phyloP scores from a whole-genome alignment of 1,140 invertebrate genomes.

The Philotrypesis tridentata region DNA sequence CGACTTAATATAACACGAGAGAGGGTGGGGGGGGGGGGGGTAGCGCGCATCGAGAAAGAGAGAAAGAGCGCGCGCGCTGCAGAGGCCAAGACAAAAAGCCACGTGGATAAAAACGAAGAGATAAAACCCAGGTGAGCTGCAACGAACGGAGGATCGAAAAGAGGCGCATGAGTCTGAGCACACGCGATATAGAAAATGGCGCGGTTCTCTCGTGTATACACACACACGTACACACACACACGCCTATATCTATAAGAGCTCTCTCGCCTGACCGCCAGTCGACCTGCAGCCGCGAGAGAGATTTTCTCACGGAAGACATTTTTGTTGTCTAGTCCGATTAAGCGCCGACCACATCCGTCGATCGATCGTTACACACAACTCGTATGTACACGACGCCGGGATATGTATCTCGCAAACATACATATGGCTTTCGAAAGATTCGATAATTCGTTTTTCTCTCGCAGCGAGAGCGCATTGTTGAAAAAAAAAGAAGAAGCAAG shows the following conservation, averaged over 20 bases:
- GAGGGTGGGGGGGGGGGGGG: no score
- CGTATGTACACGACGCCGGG: neutral
- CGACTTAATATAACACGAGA: neutral
- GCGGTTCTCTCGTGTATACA: constrained; percentile 1
- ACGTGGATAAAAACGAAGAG: constrained; percentile 32
- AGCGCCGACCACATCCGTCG: constrained; percentile 71
- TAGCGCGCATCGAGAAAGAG: constrained; percentile 13
- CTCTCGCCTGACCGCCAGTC: neutral
- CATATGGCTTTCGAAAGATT: neutral
- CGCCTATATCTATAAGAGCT: neutral
- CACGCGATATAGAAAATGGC: constrained; percentile 41
- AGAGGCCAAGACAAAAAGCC: constrained; percentile 23
- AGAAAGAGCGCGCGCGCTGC: constrained; percentile 28
- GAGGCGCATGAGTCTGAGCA: neutral
- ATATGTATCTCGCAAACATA: neutral
- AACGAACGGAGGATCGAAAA: constrained; percentile 24
- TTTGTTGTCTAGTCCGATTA: constrained; percentile 70
- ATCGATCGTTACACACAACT: constrained; percentile 58
- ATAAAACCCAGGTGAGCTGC: constrained; percentile 13
- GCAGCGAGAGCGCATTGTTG: neutral
- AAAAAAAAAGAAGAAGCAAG: neutral
- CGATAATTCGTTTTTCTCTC: neutral
- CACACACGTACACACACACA: no score
- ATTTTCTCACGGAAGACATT: constrained; percentile 73
- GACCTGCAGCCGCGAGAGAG: constrained; percentile 19